Conservation (phyloP, 2,888 invertebrate genomes). For the Melieria omissa region DNA sequence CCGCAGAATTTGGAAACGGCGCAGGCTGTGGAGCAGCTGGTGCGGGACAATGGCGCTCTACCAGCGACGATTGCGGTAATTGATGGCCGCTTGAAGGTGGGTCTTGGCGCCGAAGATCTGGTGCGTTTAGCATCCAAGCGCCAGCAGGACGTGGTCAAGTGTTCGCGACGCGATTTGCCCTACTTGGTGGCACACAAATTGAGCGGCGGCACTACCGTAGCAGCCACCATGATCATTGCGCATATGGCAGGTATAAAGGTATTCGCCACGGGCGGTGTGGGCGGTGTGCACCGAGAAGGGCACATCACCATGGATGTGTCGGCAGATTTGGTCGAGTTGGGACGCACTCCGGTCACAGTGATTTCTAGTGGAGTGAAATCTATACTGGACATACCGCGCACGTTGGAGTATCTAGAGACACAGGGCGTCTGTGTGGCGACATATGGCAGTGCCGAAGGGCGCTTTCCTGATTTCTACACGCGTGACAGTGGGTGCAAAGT, state of each 20-base stretch:
- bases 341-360: constrained; percentile 86
- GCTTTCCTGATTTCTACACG: constrained; percentile 96
- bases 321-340: constrained; percentile 92
- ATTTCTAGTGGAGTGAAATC: constrained; percentile 97
- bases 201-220: constrained; percentile 95
- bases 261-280: constrained; percentile 92
- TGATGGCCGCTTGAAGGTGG: constrained; percentile 84
- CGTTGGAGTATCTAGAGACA: constrained; percentile 95
- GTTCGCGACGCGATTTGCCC: constrained; percentile 88
- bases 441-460: constrained; percentile 72
- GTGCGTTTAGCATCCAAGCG: constrained; percentile 71
- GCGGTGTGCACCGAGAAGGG: constrained; percentile 92
- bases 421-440: constrained; percentile 92
- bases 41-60: constrained; percentile 80
- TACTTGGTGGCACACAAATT: constrained; percentile 75
- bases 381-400: constrained; percentile 93
- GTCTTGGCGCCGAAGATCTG: constrained; percentile 76
- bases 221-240: constrained; percentile 90
- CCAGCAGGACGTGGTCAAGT: constrained; percentile 73
- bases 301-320: constrained; percentile 91
- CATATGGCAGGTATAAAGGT: constrained; percentile 84
- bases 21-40: constrained; percentile 70
- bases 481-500: constrained; percentile 77
- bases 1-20: constrained; percentile 90
- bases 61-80: constrained; percentile 95